A percentile compares a stretch with the other conserved stretches of the same genome.
Conservation (phyloP, 2,797 vertebrate genomes). For the Acrocephalus scirpaceus region DNA sequence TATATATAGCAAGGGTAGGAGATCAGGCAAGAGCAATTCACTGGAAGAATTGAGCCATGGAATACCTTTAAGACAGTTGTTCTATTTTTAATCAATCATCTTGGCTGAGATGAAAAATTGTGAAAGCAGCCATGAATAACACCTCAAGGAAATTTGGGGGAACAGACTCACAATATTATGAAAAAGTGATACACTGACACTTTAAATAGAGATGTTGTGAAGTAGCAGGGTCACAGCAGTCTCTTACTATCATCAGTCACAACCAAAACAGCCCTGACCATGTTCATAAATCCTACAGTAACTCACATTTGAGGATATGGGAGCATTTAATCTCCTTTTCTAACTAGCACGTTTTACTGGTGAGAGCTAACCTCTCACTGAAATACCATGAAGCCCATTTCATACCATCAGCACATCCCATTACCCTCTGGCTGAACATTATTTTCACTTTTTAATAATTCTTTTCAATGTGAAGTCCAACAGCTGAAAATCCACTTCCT, state of each 20-base stretch:
- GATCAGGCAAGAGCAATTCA: neutral
- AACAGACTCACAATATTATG: neutral
- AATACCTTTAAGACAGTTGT: neutral
- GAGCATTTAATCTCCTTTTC: neutral
- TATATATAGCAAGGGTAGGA: neutral
- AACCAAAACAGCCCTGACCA: neutral
- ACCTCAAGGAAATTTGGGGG: neutral
- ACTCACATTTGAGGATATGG: neutral
- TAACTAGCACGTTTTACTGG: neutral
- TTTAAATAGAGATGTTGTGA: neutral
- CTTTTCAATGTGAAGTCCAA: neutral
- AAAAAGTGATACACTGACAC: neutral
- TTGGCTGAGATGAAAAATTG: neutral
- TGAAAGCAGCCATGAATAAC: neutral
- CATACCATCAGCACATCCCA: neutral
- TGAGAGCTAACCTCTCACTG: neutral
- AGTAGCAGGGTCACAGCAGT: neutral
- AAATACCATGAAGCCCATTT: neutral
- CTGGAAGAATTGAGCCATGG: neutral
- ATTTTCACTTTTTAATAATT: neutral
- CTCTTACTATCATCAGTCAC: neutral
- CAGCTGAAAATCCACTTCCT: neutral
- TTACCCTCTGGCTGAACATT: neutral
- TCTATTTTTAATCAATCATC: slow-evolving; percentile 3
- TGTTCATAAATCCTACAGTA: neutral